Evolutionary conservation across 2,797 vertebrate species (phyloP).

Genomic region (Eleutherodactylus coqui): DNA sequence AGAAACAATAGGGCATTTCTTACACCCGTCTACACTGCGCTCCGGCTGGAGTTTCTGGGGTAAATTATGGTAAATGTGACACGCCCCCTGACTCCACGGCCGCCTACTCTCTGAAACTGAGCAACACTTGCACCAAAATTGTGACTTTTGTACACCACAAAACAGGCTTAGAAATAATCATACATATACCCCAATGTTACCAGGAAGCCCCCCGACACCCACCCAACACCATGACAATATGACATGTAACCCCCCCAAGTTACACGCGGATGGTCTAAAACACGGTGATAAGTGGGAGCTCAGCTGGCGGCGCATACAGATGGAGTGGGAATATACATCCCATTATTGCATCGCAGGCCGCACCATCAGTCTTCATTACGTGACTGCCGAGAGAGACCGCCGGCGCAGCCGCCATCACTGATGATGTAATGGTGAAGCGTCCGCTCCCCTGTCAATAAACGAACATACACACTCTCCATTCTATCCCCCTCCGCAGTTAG

Average conservation of each 20-base stretch:
- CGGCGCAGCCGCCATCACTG: slow-evolving; percentile 12
- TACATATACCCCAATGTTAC: no score
- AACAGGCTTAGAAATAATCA: no score
- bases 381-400: slow-evolving; percentile 10
- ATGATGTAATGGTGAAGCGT: slow-evolving; percentile 6
- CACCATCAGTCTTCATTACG: slow-evolving; percentile 40
- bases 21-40: no score
- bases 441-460: slow-evolving; percentile 19
- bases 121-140: no score
- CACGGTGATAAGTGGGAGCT: background rate
- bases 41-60: no score
- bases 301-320: background rate
- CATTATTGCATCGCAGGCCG: background rate
- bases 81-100: no score
- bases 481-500: background rate
- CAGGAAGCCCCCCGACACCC: no score
- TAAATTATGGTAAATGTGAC: no score
- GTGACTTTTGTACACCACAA: no score
- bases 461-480: background rate
- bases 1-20: no score
- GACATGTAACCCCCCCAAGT: background rate
- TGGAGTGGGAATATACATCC: slow-evolving; percentile 8
- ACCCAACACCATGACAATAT: no score
- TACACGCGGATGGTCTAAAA: background rate
- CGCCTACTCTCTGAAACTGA: no score